Evolutionary conservation across 2,888 invertebrate genomes (phyloP).

Genomic region (Agrochola lychnidis): DNA sequence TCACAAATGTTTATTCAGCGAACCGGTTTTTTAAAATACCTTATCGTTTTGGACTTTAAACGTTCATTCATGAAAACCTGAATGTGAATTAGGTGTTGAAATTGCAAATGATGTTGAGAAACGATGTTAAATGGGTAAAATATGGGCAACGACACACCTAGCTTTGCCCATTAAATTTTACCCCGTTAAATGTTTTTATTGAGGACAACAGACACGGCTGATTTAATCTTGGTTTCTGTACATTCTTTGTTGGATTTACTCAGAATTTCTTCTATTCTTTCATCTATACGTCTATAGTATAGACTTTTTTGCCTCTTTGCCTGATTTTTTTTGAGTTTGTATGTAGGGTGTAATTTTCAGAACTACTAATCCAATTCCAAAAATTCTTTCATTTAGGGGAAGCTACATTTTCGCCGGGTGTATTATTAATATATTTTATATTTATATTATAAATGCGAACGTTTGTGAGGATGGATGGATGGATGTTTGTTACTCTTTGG

Average conservation of each 20-base stretch:
- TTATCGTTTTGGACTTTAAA: conserved; percentile 49
- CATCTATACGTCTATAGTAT: too few relatives aligned
- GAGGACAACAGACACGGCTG: background rate
- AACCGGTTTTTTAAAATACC: conserved; percentile 52
- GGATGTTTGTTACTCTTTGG: too few relatives aligned
- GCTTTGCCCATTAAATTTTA: too few relatives aligned
- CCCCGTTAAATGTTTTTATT: conserved; percentile 2
- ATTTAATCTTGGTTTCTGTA: background rate
- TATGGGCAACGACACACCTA: background rate
- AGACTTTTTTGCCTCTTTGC: too few relatives aligned
- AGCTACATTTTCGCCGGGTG: too few relatives aligned
- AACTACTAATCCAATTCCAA: too few relatives aligned
- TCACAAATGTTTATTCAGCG: conserved; percentile 45
- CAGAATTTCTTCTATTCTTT: background rate
- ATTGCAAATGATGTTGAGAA: conserved; percentile 41
- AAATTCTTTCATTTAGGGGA: too few relatives aligned
- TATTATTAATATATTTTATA: too few relatives aligned
- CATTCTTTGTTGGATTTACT: background rate
- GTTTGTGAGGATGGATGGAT: too few relatives aligned
- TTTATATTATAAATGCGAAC: too few relatives aligned
- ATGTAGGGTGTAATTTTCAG: too few relatives aligned
- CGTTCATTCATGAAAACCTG: conserved; percentile 63
- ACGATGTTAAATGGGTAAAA: conserved; percentile 16
- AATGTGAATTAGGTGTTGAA: conserved; percentile 54
- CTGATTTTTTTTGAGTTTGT: too few relatives aligned